A percentile compares a stretch with the other conserved stretches of the same genome.
Evolutionary conservation across 2,113 vertebrate genomes (phyloP).

Genomic region (Lepus americanus): DNA sequence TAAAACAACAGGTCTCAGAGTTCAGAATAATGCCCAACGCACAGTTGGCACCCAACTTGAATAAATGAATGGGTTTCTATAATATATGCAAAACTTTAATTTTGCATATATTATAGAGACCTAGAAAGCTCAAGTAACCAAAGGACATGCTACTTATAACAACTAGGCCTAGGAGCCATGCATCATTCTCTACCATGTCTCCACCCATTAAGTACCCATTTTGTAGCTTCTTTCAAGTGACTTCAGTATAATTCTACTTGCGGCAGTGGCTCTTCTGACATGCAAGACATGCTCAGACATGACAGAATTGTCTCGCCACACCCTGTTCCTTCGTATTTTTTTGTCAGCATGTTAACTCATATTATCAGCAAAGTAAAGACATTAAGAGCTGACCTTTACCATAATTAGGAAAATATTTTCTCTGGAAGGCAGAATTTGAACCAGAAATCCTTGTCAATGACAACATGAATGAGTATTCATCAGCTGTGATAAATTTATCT

Average conservation of each 20-base stretch:
- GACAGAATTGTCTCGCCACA: constrained; percentile 19
- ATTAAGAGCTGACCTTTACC: constrained; percentile 51
- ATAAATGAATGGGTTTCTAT: background rate
- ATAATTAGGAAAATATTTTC: constrained; percentile 56
- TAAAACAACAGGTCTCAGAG: constrained; percentile 30
- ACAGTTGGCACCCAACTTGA: background rate
- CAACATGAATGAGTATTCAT: constrained; percentile 23
- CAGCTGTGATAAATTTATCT: constrained; percentile 13
- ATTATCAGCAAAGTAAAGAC: constrained; percentile 54
- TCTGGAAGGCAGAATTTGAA: constrained; percentile 37
- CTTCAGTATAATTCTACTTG: constrained; percentile 33
- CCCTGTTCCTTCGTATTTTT: background rate
- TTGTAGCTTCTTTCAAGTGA: constrained; percentile 52
- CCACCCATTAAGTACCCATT: background rate
- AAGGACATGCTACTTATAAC: background rate
- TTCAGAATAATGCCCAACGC: background rate
- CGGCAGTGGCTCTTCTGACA: constrained; percentile 46
- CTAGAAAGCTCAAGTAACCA: background rate
- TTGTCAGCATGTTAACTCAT: constrained; percentile 48
- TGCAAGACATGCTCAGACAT: constrained; percentile 12
- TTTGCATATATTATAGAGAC: constrained; percentile 53
- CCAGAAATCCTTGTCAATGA: constrained; percentile 12
- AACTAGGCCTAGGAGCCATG: background rate
- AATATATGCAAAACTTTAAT: background rate
- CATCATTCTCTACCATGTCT: background rate